phyloP scores from a whole-genome alignment of 2,888 invertebrate genomes.

The Isoperla grammatica region DNA sequence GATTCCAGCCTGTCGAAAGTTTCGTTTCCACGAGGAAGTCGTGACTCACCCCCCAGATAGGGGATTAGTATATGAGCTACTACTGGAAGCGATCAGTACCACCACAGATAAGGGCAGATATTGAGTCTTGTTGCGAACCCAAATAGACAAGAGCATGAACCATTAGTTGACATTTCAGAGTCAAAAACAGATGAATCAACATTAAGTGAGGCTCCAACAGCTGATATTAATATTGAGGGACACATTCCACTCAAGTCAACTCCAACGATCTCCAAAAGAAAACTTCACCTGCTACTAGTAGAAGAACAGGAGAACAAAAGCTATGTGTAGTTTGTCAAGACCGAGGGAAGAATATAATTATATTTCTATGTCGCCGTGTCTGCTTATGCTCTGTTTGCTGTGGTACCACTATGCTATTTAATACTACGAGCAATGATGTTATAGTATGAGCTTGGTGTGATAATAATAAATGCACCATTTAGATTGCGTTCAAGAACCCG shows the following conservation, averaged over 20 bases:
- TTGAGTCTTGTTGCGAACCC: background rate
- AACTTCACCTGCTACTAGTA: constrained; percentile 23
- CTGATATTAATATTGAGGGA: background rate
- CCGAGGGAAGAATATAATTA: constrained; percentile 32
- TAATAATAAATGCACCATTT: no score
- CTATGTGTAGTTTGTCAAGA: constrained; percentile 38
- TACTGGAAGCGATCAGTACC: no score
- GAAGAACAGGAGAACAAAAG: constrained; percentile 32
- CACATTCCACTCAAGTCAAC: background rate
- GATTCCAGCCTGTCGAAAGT: no score
- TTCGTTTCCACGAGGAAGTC: no score
- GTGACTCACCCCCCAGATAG: no score
- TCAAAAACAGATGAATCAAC: background rate
- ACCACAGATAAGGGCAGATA: no score
- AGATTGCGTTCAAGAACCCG: no score
- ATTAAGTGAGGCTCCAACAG: background rate
- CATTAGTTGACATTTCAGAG: background rate
- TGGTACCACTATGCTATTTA: no score
- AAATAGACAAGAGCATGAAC: background rate
- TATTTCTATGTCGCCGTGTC: constrained; percentile 37
- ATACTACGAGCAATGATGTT: no score
- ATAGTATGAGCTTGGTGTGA: no score
- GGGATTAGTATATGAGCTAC: no score
- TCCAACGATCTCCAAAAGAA: no score
- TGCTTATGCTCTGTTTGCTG: constrained; percentile 35